Percentiles rank a stretch among this genome's conserved stretches.
These are phyloP conservation scores for Hylaeus anthracinus DNA, from an alignment of 1,140 invertebrate genomes.

Conservation along the genomic window DNA sequence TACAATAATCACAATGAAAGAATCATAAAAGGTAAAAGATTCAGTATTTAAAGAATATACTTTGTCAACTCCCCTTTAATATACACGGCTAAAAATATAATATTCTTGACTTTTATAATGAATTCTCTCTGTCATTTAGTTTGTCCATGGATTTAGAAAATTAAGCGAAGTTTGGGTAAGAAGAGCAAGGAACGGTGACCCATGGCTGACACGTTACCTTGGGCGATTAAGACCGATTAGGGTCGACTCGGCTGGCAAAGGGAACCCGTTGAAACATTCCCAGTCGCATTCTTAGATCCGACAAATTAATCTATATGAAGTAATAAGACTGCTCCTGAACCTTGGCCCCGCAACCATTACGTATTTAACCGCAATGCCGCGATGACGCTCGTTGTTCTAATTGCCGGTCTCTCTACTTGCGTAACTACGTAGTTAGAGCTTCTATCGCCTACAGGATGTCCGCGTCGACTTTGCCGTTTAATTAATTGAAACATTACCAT, in stretches of 20 bases:
- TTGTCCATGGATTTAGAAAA: neutral
- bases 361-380: constrained; percentile 54
- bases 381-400: constrained; percentile 36
- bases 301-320: constrained; percentile 58
- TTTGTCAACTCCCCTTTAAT: no score
- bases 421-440: constrained; percentile 45
- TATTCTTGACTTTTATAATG: no score
- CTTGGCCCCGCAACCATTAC: constrained; percentile 57
- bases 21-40: no score
- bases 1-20: no score
- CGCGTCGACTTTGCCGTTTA: neutral
- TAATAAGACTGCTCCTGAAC: constrained; percentile 61
- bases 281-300: constrained; percentile 37
- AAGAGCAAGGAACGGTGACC: neutral
- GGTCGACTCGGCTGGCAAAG: neutral
- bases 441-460: constrained; percentile 4
- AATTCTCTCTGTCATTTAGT: neutral
- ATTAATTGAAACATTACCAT: neutral
- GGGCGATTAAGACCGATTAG: constrained; percentile 23
- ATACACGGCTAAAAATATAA: no score
- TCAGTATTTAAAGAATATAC: no score
- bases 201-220: neutral
- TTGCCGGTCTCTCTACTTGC: constrained; percentile 47
- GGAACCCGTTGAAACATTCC: neutral
- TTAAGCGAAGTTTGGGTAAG: neutral